These are phyloP conservation scores for Fragum fragum DNA, from an alignment of 2,888 invertebrate species.

Conservation along the genomic window DNA sequence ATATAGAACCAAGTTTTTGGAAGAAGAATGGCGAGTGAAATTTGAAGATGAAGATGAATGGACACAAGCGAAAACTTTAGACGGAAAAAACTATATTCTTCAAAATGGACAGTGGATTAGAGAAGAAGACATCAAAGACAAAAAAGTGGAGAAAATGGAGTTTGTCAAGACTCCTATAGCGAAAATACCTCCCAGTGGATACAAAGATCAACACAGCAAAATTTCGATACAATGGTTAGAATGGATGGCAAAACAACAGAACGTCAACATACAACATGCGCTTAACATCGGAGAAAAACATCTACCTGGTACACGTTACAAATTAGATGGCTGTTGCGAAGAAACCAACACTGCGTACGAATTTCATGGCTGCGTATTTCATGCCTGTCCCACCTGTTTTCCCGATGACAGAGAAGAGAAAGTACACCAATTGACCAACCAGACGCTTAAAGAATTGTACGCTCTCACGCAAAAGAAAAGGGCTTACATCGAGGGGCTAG, in stretches of 20 bases:
- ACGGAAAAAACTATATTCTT: constrained; percentile 30
- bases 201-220: constrained; percentile 33
- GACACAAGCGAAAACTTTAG: constrained; percentile 32
- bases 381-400: constrained; percentile 42
- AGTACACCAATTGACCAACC: constrained; percentile 22
- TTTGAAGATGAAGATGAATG: constrained; percentile 34
- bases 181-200: constrained; percentile 51
- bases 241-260: constrained; percentile 9
- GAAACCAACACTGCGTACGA: constrained; percentile 51
- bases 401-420: constrained; percentile 22
- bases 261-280: constrained; percentile 35
- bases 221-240: constrained; percentile 33
- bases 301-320: constrained; percentile 46
- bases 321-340: constrained; percentile 40
- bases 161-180: constrained; percentile 49
- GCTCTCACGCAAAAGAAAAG: constrained; percentile 50
- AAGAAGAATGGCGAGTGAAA: constrained; percentile 49
- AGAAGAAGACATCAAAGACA: constrained; percentile 15
- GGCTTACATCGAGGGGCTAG: constrained; percentile 32
- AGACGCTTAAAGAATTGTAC: constrained; percentile 50
- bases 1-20: constrained; percentile 47
- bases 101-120: constrained; percentile 18
- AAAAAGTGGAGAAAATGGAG: constrained; percentile 18
- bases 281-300: constrained; percentile 39
- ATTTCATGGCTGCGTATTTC: constrained; percentile 56